phyloP scores from a whole-genome alignment of 1,140 invertebrate species.

The Leptinotarsa lineolata region DNA sequence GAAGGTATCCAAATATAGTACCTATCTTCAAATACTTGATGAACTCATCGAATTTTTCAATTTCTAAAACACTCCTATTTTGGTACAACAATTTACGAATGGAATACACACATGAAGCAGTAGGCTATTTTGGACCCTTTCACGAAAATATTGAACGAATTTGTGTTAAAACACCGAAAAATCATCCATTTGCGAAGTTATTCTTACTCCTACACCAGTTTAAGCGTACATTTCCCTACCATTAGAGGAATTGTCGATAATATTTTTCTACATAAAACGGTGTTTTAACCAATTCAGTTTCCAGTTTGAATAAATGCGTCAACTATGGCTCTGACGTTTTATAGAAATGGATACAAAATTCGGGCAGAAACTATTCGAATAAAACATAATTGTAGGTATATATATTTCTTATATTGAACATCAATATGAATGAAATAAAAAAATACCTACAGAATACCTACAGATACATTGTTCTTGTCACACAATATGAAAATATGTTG shows the following conservation, averaged over 20 bases:
- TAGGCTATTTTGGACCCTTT: slow-evolving; percentile 50
- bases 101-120: slow-evolving; percentile 28
- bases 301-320: not conserved
- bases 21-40: too few relatives aligned
- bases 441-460: too few relatives aligned
- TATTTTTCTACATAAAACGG: slow-evolving; percentile 23
- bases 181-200: slow-evolving; percentile 23
- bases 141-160: slow-evolving; percentile 38
- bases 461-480: too few relatives aligned
- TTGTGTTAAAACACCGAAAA: slow-evolving; percentile 45
- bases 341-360: too few relatives aligned
- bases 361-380: too few relatives aligned
- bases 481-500: too few relatives aligned
- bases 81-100: not conserved
- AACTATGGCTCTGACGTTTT: too few relatives aligned
- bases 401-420: too few relatives aligned
- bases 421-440: too few relatives aligned
- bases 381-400: too few relatives aligned
- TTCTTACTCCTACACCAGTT: slow-evolving; percentile 15
- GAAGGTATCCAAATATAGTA: too few relatives aligned
- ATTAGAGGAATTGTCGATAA: not conserved
- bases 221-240: slow-evolving; percentile 45
- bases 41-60: not conserved
- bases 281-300: slow-evolving; percentile 39
- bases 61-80: not conserved